Evolutionary conservation across 2,113 vertebrate species (phyloP), one percentile per base, ranked within the genome.

Genomic region (Psammodynastes pulverulentus): DNA sequence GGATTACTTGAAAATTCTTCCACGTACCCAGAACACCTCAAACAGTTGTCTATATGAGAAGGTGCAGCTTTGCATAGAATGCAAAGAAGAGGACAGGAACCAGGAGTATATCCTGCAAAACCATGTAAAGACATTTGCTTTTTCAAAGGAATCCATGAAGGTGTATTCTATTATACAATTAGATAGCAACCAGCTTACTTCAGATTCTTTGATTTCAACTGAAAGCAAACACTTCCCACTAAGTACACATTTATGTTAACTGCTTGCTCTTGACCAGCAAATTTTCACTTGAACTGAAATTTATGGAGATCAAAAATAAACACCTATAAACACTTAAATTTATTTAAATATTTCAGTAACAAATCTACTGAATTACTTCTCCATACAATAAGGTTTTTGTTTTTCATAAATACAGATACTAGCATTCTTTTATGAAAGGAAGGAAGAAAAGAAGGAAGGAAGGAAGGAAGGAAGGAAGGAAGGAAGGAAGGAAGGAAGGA

Each of bases 81-180:
- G 34, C 13, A 9, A 39, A 17, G 72, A 84, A 54, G 34, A 15
- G 39, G 9, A 45, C 23, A 49, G 17, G 62, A 39, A 34, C 49
- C 12, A 29, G 5, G 21, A 49, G 29, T 3, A 10, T 90, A 13
- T 43, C 21, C n/a, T 34, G 46, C 10, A 52, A 43, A 90, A 23
- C 19, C 48, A 45, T 29, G 4, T 54, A 84, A 51, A 29, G 29
- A 43, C 46, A 43, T 43, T 84, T 53, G 53, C 13, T 29, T 86
- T 49, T 86, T 12, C 58, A 86, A 86, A 86, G 17, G 26, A 86
- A 86, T n/a, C 52, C 46, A 49, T 13, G 10, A 49, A 84, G 4
- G 89, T 93, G 53, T 34, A 85, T n/a, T n/a, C 4, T n/a, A 46
- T 56, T 43, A 92, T 92, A 94, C 92, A 95, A 96, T 89, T 93